Conservation (phyloP, 2,113 vertebrate genomes). For the Ivindomyrus marchei region DNA sequence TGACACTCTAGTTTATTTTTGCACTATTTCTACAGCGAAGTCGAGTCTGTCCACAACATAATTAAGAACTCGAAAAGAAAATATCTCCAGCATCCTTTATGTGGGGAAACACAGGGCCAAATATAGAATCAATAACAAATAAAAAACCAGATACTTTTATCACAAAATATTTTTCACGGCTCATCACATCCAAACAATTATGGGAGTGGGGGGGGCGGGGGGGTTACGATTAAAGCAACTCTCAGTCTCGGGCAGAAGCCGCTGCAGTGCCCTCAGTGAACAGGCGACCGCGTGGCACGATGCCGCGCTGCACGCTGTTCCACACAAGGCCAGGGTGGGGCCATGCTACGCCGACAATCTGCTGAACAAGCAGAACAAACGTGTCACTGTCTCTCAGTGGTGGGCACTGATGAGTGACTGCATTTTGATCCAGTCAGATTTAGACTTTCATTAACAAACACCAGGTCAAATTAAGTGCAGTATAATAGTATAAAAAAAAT, state of each 20-base stretch:
- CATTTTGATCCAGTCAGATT: not conserved
- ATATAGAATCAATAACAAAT: not conserved
- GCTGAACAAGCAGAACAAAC: constrained; percentile 27
- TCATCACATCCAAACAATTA: not conserved
- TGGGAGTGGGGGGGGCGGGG: not conserved
- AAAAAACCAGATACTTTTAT: not conserved
- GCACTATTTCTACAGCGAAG: constrained; percentile 18
- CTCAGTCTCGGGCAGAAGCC: not conserved
- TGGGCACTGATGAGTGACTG: not conserved
- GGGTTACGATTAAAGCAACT: too few species aligned
- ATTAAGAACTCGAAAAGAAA: constrained; percentile 7
- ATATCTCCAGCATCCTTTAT: not conserved
- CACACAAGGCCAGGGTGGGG: constrained; percentile 41
- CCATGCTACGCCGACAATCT: constrained; percentile 44
- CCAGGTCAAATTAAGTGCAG: not conserved
- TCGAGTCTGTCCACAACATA: constrained; percentile 10
- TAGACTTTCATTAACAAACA: not conserved
- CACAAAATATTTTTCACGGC: not conserved
- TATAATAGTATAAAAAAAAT: not conserved
- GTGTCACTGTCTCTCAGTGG: not conserved
- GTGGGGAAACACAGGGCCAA: not conserved
- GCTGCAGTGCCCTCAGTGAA: not conserved
- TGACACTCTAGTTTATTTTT: constrained; percentile 33
- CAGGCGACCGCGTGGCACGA: constrained; percentile 51
- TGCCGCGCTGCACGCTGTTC: constrained; percentile 51